Evolutionary conservation across 2,113 vertebrate species (phyloP), one percentile per base, ranked within the genome.

Genomic region (Muscicapa adusta): DNA sequence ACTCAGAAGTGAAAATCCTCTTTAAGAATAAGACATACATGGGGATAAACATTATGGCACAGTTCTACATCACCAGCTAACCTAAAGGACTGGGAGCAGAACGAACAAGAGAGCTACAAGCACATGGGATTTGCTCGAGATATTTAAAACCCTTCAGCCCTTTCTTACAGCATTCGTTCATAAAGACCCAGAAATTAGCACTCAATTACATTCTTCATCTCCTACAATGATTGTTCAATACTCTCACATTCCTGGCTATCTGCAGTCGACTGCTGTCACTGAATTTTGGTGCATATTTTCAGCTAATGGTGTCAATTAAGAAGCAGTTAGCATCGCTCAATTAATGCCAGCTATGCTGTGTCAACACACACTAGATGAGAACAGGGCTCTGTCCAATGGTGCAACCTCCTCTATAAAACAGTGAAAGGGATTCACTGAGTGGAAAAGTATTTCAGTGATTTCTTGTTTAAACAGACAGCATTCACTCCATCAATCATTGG

Each of bases 1-100:
- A 88, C 77, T 91, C 75, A 68, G 34, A 83, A 89, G 63, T 85
- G 86, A 96, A 96, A 96, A 91, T 66, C 81, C 91, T 38, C 63
- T 66, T 96, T 80, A 93, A 96, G 74, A 90, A 57, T 85, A 78
- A 94, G 84, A 89, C 87, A 88, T 77, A 80, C 42, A 85, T 36
- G 76, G 87, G 90, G 62, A 84, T 89, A 93, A 92, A 85, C 57
- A 53, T 81, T 72, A 82, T 6, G 47, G 77, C 48, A 73, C 45
- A 67, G 62, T 43, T 68, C 62, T 66, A 76, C 58, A 81, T 26
- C 88, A 88, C 85, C 61, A 72, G 56, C 71, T 71, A 75, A 90
- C 72, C 78, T 18, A 56, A 68, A 74, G 45, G 72, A 38, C 58
- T 16, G 33, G 54, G 19, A 85, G 54, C 78, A 91, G 65, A 93